Percentiles rank a stretch among this genome's conserved stretches.
These are phyloP conservation scores for Spinus olivaceus DNA, from an alignment of 2,797 vertebrate species.

Conservation along the genomic window DNA sequence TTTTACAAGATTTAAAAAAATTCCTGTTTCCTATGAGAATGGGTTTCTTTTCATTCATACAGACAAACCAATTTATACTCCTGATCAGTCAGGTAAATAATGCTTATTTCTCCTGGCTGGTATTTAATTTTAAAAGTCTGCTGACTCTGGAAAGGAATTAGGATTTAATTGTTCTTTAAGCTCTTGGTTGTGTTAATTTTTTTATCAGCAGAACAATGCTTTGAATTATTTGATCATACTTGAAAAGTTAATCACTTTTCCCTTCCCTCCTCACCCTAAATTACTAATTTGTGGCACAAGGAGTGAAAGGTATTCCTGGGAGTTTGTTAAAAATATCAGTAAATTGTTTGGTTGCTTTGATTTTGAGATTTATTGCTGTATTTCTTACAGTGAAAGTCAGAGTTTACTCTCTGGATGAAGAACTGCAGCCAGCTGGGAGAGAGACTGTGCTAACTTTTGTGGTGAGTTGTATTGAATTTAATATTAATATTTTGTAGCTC, in stretches of 20 bases:
- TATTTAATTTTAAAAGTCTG: neutral
- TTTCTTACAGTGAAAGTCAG: constrained; percentile 85
- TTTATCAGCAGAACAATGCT: neutral
- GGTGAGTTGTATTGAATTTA: constrained; percentile 59
- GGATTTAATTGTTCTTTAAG: neutral
- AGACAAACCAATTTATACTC: constrained; percentile 90
- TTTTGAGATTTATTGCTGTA: neutral
- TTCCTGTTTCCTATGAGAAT: constrained; percentile 81
- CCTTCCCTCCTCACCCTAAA: neutral
- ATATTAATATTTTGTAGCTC: neutral
- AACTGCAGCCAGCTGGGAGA: constrained; percentile 84
- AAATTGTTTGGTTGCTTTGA: neutral
- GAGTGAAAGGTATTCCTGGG: neutral
- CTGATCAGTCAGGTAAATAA: constrained; percentile 79
- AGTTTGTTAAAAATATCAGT: neutral
- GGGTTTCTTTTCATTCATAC: constrained; percentile 92
- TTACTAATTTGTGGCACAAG: neutral
- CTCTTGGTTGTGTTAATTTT: neutral
- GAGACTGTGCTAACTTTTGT: constrained; percentile 83
- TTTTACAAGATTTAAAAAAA: constrained; percentile 75
- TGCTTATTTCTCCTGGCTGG: neutral
- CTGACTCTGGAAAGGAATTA: neutral
- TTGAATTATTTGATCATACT: neutral
- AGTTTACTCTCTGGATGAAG: constrained; percentile 88
- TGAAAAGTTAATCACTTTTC: neutral